Evolutionary conservation across 2,888 invertebrate species (phyloP), one percentile per base, ranked within the genome.

Genomic region (Druceiella hillmani): DNA sequence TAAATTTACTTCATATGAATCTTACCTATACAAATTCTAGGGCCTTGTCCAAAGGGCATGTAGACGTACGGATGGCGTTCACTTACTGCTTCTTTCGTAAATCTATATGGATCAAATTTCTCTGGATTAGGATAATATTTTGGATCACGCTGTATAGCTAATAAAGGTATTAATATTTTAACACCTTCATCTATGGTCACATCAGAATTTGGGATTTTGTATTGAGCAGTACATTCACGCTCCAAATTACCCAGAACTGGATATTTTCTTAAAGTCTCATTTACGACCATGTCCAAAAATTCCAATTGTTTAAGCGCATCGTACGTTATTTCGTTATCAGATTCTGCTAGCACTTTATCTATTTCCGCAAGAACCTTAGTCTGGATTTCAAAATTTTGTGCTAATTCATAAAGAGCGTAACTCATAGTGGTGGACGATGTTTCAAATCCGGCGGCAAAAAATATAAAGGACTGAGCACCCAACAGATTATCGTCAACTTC

Each of bases 71-170:
- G 48, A 38, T 60, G 61, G 3, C 61, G 52, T 5, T 50, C 41
- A 12, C 50, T 53, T 22, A 48, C 53, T 13, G 57, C 58, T 27
- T 61, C 58, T 0, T 55, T 38, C 12, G 54, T 50, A 51, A 73
- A 74, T 39, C 68, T 54, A 22, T 71, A 65, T 2, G 74, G 73
- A 38, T 67, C 59, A 49, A 72, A 74, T 30, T 55, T 56, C 25
- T 60, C 56, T 4, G 74, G 71, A 7, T 71, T 51, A 1, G 61
- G 55, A 45, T 61, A 73, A 44, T 64, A 57, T 31, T 58, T 52
- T 6, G 59, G 55, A 45, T 71, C 68, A 17, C 58, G 49, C 42
- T 73, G 71, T 15, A 72, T 55, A 4, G 60, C 64, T 10, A 50
- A 36, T n/a, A 55, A 48, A 0, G 66, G 58, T 10, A 69, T 42